Evolutionary conservation across 2,113 vertebrate genomes (phyloP).

Genomic region (Cinclus mexicanus): DNA sequence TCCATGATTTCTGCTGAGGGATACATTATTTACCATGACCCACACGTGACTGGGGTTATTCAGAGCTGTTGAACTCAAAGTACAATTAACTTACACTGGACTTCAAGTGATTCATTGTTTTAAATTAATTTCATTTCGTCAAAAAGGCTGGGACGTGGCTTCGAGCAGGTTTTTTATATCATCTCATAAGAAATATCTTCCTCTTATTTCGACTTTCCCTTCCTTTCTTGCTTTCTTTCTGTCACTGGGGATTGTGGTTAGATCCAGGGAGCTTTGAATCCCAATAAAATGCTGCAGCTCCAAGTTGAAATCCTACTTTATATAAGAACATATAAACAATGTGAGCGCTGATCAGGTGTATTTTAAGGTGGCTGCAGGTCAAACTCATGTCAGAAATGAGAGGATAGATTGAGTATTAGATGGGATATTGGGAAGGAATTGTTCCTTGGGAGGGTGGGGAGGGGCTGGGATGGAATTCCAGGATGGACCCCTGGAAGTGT

Average conservation of each 20-base stretch:
- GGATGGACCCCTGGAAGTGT: background rate
- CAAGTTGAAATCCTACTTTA: background rate
- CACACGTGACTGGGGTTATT: background rate
- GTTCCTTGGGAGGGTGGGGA: rapidly evolving
- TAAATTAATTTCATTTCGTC: background rate
- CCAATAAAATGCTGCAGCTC: background rate
- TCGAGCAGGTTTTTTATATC: background rate
- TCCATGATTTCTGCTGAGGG: background rate
- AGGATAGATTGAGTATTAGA: background rate
- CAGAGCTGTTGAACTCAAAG: background rate
- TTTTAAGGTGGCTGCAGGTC: background rate
- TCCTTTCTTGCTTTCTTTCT: background rate
- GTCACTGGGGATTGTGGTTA: rapidly evolving
- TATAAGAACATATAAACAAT: background rate
- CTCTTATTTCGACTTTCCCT: background rate
- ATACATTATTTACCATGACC: rapidly evolving
- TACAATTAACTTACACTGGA: background rate
- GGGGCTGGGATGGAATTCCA: background rate
- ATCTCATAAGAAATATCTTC: background rate
- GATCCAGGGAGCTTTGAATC: background rate
- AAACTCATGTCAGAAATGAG: background rate
- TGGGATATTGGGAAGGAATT: background rate
- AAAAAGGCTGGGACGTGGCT: background rate
- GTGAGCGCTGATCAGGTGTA: rapidly evolving
- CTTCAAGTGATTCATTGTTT: background rate